Evolutionary conservation across 1,140 invertebrate species (phyloP), one percentile per base, ranked within the genome.

Genomic region (Protaetia brevitarsis): DNA sequence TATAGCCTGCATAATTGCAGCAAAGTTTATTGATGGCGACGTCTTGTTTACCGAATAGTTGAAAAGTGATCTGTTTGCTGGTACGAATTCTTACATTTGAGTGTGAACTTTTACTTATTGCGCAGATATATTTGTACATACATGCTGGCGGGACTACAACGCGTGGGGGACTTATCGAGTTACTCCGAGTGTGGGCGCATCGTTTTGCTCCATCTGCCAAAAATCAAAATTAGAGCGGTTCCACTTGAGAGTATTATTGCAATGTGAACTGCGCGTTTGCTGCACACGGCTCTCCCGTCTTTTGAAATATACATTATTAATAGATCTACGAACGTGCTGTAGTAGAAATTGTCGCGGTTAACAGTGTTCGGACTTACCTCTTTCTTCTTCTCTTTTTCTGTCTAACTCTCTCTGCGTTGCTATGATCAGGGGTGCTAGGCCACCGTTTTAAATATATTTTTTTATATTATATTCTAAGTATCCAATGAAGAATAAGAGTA

Each of bases 151-250:
- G n/a, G 28, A 13, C 27, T 13, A 34, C 13, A 23, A 27, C 16
- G 26, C 19, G 30, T 61, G 31, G 30, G 30, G 10, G 31, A 34
- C 31, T 37, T 63, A 37, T 67, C 66, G 29, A 16, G 56, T 67
- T 67, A 67, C 66, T 19, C 11, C 11, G 21, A 21, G 21, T 23
- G 41, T 51, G 19, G 41, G 41, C 61, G 66, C 64, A 57, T 19
- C 31, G 51, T 64, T 45, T 64, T 64, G 51, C 58, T 65, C 36
- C 65, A 61, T 65, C 57, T 64, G 63, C 67, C 64, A 68, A 68
- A 68, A 68, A 58, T 65, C 67, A 66, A 66, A 68, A 66, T 68
- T 68, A 68, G 67, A 68, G 41, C 60, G 58, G 56, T 21, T 57
- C 29, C 30, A 65, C 30, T 65, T 34, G 56, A 56, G 51, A 37